Percentiles rank a stretch among this genome's conserved stretches.
These are phyloP conservation scores for Argyrosomus regius DNA, from an alignment of 2,797 vertebrate species.

Conservation along the genomic window DNA sequence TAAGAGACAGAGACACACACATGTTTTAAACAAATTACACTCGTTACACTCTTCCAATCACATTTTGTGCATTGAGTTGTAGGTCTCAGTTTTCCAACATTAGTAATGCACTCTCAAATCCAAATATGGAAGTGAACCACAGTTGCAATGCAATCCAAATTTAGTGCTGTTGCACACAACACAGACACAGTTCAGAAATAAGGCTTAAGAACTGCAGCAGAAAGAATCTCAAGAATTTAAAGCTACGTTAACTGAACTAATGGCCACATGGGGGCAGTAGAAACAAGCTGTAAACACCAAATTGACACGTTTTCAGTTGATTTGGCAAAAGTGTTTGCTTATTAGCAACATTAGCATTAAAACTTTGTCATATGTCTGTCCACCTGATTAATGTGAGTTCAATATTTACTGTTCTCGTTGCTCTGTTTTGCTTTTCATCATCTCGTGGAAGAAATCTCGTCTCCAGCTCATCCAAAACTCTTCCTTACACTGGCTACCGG, in stretches of 20 bases:
- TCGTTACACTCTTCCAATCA: too few species aligned
- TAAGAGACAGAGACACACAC: slow-evolving; percentile 65
- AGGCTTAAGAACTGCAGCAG: background rate
- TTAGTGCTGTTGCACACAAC: background rate
- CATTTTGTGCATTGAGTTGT: too few species aligned
- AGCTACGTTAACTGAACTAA: background rate
- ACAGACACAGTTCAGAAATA: background rate
- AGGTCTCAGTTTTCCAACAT: slow-evolving; percentile 2
- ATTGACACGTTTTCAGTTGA: background rate
- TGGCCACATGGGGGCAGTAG: background rate
- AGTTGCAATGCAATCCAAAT: background rate
- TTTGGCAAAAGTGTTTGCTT: background rate
- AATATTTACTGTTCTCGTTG: background rate
- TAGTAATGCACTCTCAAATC: background rate
- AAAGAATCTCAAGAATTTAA: background rate
- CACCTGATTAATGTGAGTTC: background rate
- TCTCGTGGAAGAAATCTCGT: background rate
- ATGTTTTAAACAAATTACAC: background rate
- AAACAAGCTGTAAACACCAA: background rate
- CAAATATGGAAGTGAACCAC: slow-evolving; percentile 1
- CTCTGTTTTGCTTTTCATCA: slow-evolving; percentile 9
- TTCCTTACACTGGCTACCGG: too few species aligned
- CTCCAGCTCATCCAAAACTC: too few species aligned
- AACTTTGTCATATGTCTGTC: background rate
- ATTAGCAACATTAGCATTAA: background rate